Conservation (phyloP, 92 coral and sea anemone species). For the Pocillopora grandis region DNA sequence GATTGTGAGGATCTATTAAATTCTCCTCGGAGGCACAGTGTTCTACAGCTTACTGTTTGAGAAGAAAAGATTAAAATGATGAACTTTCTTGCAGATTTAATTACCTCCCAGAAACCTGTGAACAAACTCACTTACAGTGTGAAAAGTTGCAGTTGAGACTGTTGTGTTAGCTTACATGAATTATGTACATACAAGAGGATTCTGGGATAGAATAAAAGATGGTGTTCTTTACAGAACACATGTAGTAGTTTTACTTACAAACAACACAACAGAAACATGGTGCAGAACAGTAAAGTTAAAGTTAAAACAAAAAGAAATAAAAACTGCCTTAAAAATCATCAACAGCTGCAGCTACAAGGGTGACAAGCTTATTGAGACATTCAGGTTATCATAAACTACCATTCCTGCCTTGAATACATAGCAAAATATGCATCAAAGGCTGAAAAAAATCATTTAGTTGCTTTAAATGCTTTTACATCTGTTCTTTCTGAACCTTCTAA, state of each 20-base stretch:
- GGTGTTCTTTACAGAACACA: neutral
- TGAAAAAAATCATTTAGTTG: slow-evolving; percentile 58
- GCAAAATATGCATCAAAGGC: slow-evolving; percentile 64
- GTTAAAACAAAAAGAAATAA: slow-evolving; percentile 54
- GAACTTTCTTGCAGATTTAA: slow-evolving; percentile 35
- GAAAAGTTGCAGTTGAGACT: slow-evolving; percentile 25
- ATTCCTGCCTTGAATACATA: slow-evolving; percentile 59
- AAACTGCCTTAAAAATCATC: slow-evolving; percentile 47
- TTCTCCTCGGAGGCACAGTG: slow-evolving; percentile 43
- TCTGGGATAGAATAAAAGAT: slow-evolving; percentile 2
- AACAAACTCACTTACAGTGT: slow-evolving; percentile 37
- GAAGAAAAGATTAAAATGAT: slow-evolving; percentile 9
- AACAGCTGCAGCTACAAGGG: slow-evolving; percentile 53
- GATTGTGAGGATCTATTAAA: slow-evolving; percentile 43
- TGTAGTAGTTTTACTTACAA: too few relatives aligned
- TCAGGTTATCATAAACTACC: slow-evolving; percentile 53
- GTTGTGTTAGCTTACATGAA: neutral
- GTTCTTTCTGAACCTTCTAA: slow-evolving; percentile 27
- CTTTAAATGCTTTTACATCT: slow-evolving; percentile 48
- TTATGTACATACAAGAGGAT: slow-evolving; percentile 11
- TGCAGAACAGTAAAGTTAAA: slow-evolving; percentile 15
- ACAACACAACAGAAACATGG: too few relatives aligned
- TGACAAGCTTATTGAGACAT: slow-evolving; percentile 56
- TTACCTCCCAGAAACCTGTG: slow-evolving; percentile 29
- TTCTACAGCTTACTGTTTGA: slow-evolving; percentile 39